A percentile compares a stretch with the other conserved stretches of the same genome.
These are phyloP conservation scores for Scomber scombrus DNA, from an alignment of 2,113 vertebrate genomes.

Conservation along the genomic window DNA sequence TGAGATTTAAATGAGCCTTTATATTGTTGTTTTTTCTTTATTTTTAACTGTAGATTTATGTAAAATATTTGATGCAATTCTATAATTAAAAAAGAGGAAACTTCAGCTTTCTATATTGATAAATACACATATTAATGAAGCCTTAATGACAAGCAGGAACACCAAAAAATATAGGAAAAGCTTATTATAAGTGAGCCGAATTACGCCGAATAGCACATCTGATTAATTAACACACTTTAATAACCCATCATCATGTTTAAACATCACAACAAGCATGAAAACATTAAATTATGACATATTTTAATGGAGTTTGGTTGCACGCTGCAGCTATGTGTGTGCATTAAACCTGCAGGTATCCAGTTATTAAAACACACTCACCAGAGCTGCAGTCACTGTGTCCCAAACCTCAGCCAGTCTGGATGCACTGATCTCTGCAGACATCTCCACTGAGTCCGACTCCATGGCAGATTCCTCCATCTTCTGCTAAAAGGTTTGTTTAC, in stretches of 20 bases:
- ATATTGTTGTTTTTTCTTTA: no score
- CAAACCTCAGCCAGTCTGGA: conserved; percentile 72
- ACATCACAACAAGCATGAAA: accelerated
- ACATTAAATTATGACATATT: accelerated
- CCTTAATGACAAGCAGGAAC: no score
- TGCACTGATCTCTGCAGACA: conserved; percentile 7
- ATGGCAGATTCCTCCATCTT: conserved; percentile 29
- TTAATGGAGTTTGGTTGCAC: not conserved
- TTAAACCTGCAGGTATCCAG: not conserved
- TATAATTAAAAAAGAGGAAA: no score
- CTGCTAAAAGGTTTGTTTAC: not conserved
- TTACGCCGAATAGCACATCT: not conserved
- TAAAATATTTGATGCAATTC: no score
- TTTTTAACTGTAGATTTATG: no score
- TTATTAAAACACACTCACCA: conserved; percentile 76
- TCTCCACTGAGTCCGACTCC: conserved; percentile 63
- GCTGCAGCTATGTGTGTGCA: no score
- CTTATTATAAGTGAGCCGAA: not conserved
- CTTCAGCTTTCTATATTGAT: no score
- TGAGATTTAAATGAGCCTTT: no score
- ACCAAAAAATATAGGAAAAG: accelerated
- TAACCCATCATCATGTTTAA: accelerated
- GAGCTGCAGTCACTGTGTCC: conserved; percentile 77
- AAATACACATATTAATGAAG: no score
- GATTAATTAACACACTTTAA: accelerated